Evolutionary conservation across 2,888 invertebrate species (phyloP).

Genomic region (Archips crataeganus): DNA sequence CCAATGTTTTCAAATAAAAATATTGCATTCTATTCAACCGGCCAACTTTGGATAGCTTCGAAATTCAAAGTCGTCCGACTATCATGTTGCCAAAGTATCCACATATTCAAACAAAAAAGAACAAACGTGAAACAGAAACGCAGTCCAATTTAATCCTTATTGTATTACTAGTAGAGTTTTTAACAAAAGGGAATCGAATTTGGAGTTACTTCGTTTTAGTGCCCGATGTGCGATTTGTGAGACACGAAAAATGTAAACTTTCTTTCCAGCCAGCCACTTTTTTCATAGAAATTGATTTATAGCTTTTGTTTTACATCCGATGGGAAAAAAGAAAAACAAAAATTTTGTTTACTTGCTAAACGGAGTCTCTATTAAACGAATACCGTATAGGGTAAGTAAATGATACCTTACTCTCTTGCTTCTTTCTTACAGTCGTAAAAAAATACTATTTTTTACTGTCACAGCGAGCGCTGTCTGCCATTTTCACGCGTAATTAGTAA

Average conservation of each 20-base stretch:
- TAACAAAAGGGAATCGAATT: neutral
- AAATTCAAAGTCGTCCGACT: conserved; percentile 36
- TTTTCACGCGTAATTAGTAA: too few relatives aligned
- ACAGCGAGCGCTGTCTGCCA: too few relatives aligned
- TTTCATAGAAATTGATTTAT: conserved; percentile 21
- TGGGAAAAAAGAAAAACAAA: neutral
- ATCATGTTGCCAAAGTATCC: conserved; percentile 31
- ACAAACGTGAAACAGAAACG: neutral
- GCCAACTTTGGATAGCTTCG: conserved; percentile 27
- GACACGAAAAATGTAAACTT: conserved; percentile 33
- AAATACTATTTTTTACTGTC: too few relatives aligned
- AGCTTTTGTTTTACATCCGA: neutral
- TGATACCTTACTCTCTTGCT: neutral
- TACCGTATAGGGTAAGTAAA: neutral
- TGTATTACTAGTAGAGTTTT: neutral
- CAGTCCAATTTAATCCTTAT: neutral
- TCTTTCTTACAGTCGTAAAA: too few relatives aligned
- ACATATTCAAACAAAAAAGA: neutral
- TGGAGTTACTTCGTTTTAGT: neutral
- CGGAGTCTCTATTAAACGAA: neutral
- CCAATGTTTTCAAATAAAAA: conserved; percentile 33
- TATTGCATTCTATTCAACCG: conserved; percentile 34
- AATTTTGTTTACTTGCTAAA: neutral
- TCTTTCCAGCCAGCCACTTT: conserved; percentile 32
- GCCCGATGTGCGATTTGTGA: conserved; percentile 6